Evolutionary conservation across 1,140 invertebrate genomes (phyloP).

Genomic region (Scylla paramamosain): DNA sequence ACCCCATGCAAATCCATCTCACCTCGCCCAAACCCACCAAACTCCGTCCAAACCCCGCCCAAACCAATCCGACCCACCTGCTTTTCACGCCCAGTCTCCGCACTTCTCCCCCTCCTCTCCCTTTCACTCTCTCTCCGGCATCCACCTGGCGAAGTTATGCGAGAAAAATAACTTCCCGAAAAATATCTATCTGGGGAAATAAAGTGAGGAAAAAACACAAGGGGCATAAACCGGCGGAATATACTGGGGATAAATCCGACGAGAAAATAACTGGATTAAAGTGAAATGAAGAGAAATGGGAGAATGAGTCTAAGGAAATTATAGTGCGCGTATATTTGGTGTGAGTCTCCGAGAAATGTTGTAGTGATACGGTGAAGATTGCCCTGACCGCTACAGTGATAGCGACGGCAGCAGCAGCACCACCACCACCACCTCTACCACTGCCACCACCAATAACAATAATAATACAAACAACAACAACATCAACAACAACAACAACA

Average conservation of each 20-base stretch:
- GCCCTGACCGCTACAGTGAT: no score
- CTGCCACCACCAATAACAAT: no score
- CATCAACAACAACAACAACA: no score
- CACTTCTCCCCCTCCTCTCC: neutral
- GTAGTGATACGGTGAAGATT: no score
- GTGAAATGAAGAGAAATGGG: neutral
- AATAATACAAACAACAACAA: no score
- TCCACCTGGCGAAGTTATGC: neutral
- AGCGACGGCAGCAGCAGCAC: no score
- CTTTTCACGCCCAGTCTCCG: no score
- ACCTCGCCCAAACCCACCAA: neutral
- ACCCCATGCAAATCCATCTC: neutral
- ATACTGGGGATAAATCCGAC: conserved; percentile 1
- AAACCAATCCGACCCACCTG: no score
- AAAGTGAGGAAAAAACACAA: neutral
- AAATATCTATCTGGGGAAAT: conserved; percentile 23
- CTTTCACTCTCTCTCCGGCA: neutral
- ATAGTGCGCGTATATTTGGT: no score
- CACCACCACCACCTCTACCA: no score
- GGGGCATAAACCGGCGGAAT: neutral
- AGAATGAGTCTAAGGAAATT: neutral
- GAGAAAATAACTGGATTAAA: conserved; percentile 34
- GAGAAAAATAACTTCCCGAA: conserved; percentile 5
- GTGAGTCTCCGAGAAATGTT: no score
- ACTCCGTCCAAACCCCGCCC: no score